A percentile compares a stretch with the other conserved stretches of the same genome.
Conservation (phyloP, 2,797 vertebrate genomes). For the Nasua narica region DNA sequence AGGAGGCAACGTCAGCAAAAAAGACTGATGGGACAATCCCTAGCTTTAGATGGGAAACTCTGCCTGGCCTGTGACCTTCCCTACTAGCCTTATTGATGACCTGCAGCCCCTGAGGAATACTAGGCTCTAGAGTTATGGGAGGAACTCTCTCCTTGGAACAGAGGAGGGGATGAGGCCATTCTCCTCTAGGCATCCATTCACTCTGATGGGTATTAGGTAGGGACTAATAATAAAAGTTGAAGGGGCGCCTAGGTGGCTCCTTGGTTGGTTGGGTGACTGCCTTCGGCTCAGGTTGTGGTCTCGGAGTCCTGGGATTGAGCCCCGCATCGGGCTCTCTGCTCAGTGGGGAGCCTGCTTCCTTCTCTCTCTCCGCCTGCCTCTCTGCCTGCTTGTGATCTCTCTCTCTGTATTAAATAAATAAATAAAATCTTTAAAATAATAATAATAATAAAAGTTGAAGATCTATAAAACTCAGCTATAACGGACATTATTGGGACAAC, state of each 20-base stretch:
- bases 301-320: no score
- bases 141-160: not conserved
- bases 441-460: not conserved
- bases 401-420: no score
- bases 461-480: not conserved
- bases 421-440: no score
- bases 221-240: not conserved
- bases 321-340: no score
- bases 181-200: not conserved
- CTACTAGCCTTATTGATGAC: constrained; percentile 52
- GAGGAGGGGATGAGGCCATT: not conserved
- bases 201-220: not conserved
- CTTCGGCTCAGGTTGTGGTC: no score
- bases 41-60: not conserved
- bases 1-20: not conserved
- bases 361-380: no score
- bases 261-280: no score
- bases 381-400: no score
- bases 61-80: not conserved
- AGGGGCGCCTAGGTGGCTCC: no score
- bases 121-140: not conserved
- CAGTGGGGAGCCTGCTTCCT: no score
- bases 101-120: constrained; percentile 3
- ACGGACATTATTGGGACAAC: not conserved
- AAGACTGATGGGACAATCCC: not conserved